Conservation (phyloP, 2,888 invertebrate genomes). For the Azorinus chamasolen region DNA sequence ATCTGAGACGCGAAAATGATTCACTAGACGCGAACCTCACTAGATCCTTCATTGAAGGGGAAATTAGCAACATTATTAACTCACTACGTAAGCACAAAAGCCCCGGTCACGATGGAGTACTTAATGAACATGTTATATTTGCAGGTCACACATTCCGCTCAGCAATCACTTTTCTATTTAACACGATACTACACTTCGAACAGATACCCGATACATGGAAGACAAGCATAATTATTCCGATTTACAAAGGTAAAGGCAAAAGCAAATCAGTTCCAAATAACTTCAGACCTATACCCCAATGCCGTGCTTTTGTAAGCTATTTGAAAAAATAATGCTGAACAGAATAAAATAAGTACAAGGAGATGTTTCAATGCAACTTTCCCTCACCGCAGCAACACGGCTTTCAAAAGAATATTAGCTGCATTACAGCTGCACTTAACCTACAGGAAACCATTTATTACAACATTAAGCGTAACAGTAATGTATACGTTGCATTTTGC, state of each 20-base stretch:
- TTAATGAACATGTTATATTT: conserved; percentile 11
- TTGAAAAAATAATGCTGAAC: conserved; percentile 5
- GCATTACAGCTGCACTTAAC: conserved; percentile 25
- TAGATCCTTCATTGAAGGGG: background rate
- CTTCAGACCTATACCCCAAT: conserved; percentile 5
- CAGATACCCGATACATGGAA: conserved; percentile 5
- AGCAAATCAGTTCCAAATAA: conserved; percentile 6
- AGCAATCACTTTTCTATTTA: background rate
- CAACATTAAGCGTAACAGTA: background rate
- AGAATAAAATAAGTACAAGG: background rate
- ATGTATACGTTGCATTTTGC: conserved; percentile 9
- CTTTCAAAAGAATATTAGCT: conserved; percentile 18
- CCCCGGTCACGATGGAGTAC: background rate
- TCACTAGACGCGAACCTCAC: background rate
- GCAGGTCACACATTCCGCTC: background rate
- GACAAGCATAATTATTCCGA: conserved; percentile 7
- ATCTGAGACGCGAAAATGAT: background rate
- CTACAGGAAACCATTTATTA: conserved; percentile 23
- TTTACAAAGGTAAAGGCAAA: conserved; percentile 24
- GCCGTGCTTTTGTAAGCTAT: conserved; percentile 13
- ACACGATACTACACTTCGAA: background rate
- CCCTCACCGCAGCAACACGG: conserved; percentile 27
- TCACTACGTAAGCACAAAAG: background rate
- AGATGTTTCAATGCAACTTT: background rate
- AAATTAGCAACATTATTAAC: background rate